These are phyloP conservation scores for Riptortus pedestris DNA, from an alignment of 1,140 invertebrate species.

Conservation along the genomic window DNA sequence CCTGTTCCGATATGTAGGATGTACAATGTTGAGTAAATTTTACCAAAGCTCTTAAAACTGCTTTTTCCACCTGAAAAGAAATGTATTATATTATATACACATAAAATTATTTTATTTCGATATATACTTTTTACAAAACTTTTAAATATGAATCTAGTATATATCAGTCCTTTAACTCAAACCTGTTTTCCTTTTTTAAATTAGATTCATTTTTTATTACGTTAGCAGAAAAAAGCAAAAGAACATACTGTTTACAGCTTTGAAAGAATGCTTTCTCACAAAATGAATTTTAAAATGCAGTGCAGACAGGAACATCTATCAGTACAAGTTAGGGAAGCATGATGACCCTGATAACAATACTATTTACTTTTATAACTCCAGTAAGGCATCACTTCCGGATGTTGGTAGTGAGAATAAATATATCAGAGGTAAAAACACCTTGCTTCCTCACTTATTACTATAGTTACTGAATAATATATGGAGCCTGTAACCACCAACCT, in stretches of 20 bases:
- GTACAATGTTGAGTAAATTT: conserved; percentile 17
- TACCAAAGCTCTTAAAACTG: conserved; percentile 17
- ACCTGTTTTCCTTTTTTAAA: neutral
- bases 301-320: neutral
- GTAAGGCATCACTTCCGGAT: too few relatives aligned
- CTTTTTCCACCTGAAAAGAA: neutral
- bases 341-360: too few relatives aligned
- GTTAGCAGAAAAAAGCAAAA: neutral
- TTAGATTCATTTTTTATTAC: neutral
- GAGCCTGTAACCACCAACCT: too few relatives aligned
- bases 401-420: too few relatives aligned
- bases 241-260: neutral
- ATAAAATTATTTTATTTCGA: too few relatives aligned
- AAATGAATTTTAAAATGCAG: neutral
- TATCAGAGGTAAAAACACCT: too few relatives aligned
- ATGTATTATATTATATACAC: neutral
- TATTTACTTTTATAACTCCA: too few relatives aligned
- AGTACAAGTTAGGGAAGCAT: neutral
- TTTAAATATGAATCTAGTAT: neutral
- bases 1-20: conserved; percentile 18
- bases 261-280: neutral
- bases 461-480: too few relatives aligned
- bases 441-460: too few relatives aligned
- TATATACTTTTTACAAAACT: too few relatives aligned
- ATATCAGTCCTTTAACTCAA: neutral